phyloP scores from a whole-genome alignment of 1,140 invertebrate species.

The Lycorma delicatula region DNA sequence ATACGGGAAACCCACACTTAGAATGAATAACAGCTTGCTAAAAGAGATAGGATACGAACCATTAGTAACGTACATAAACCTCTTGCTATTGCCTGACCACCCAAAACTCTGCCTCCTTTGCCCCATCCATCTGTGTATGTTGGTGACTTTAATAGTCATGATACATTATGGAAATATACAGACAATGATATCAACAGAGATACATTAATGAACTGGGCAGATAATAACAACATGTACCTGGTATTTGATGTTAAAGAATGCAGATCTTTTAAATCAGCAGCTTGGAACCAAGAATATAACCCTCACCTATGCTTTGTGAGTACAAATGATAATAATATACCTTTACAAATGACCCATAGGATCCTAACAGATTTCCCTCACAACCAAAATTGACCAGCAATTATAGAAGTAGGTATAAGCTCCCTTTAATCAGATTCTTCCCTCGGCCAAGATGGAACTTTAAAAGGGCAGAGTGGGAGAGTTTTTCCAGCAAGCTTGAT shows the following conservation, averaged over 20 bases:
- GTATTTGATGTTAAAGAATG: neutral
- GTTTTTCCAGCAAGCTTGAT: neutral
- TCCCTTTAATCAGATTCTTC: neutral
- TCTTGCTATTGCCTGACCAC: too few species aligned
- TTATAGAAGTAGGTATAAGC: neutral
- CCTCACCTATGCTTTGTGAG: neutral
- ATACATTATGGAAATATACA: constrained; percentile 10
- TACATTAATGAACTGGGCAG: constrained; percentile 6
- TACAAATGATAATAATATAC: neutral
- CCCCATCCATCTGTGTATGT: constrained; percentile 13
- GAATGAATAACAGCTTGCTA: too few species aligned
- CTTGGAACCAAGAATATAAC: neutral
- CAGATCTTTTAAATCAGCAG: neutral
- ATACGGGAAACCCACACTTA: too few species aligned
- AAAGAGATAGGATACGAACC: too few species aligned
- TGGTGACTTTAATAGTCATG: constrained; percentile 16
- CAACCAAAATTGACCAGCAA: neutral
- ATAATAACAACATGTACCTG: constrained; percentile 27
- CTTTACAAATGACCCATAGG: neutral
- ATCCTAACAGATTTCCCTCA: neutral
- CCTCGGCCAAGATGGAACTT: neutral
- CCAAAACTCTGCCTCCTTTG: too few species aligned
- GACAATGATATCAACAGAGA: neutral
- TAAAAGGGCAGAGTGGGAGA: neutral
- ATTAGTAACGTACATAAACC: too few species aligned